These are phyloP conservation scores for Porites cylindrica DNA, from an alignment of 92 coral and sea anemone species.

Conservation along the genomic window DNA sequence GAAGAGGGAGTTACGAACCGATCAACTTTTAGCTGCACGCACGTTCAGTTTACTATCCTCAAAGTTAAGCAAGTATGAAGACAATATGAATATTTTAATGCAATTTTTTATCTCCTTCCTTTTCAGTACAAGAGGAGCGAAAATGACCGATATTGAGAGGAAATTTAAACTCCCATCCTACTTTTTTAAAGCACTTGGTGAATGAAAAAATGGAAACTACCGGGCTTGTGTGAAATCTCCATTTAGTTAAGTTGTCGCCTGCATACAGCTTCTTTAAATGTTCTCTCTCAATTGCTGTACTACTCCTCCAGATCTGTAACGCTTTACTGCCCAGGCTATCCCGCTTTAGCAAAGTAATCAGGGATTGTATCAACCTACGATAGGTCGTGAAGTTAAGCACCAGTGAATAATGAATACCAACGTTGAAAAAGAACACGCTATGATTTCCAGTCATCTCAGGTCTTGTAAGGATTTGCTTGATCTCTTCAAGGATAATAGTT, in stretches of 20 bases:
- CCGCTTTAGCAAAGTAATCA: conserved; percentile 16
- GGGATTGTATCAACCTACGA: conserved; percentile 38
- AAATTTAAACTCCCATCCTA: no score
- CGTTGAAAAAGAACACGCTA: conserved; percentile 56
- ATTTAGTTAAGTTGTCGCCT: conserved; percentile 33
- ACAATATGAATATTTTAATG: no score
- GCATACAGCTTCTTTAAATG: conserved; percentile 23
- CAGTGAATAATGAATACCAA: conserved; percentile 62
- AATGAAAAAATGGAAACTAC: neutral
- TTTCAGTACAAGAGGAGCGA: no score
- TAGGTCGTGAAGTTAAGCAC: conserved; percentile 53
- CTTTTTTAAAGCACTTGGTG: no score
- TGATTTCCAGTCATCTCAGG: conserved; percentile 34
- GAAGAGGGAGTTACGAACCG: no score
- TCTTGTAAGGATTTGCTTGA: conserved; percentile 16
- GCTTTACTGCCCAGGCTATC: conserved; percentile 6
- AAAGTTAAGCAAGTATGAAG: no score
- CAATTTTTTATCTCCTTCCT: no score
- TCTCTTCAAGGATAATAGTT: conserved; percentile 37
- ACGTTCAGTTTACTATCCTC: no score
- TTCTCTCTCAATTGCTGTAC: conserved; percentile 55
- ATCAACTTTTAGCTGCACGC: no score
- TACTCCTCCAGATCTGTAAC: conserved; percentile 47
- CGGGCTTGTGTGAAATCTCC: conserved; percentile 59
- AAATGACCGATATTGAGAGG: no score